These are phyloP conservation scores for Hemithea aestivaria DNA, from an alignment of 2,888 invertebrate species.

Conservation along the genomic window DNA sequence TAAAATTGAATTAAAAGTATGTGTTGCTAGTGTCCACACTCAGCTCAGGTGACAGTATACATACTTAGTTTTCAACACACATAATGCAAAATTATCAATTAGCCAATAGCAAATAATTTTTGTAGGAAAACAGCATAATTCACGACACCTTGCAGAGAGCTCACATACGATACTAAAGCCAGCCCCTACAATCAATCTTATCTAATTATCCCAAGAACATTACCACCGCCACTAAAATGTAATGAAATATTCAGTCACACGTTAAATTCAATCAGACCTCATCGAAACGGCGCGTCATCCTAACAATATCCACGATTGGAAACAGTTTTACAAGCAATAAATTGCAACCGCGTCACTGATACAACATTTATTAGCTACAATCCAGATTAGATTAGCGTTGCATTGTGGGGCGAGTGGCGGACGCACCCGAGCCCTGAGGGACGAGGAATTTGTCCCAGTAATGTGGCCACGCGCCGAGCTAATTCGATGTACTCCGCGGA, in stretches of 20 bases:
- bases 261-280: slow-evolving; percentile 70
- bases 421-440: slow-evolving; percentile 60
- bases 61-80: too few species aligned
- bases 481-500: slow-evolving; percentile 63
- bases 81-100: too few species aligned
- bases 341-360: slow-evolving; percentile 68
- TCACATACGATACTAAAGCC: slow-evolving; percentile 1
- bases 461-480: slow-evolving; percentile 76
- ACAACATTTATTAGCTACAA: slow-evolving; percentile 78
- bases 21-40: too few species aligned
- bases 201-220: slow-evolving; percentile 36
- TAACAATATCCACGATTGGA: slow-evolving; percentile 73
- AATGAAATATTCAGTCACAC: slow-evolving; percentile 56
- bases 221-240: slow-evolving; percentile 39
- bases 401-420: slow-evolving; percentile 51
- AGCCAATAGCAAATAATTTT: too few species aligned
- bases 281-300: slow-evolving; percentile 58
- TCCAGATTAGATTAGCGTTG: slow-evolving; percentile 77
- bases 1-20: too few species aligned
- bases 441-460: slow-evolving; percentile 73
- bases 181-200: slow-evolving; percentile 28
- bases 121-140: too few species aligned
- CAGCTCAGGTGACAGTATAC: too few species aligned
- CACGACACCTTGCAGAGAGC: too few species aligned
- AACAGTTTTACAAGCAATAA: slow-evolving; percentile 79